Conservation (phyloP, 2,113 vertebrate genomes). For the Centropus bengalensis region DNA sequence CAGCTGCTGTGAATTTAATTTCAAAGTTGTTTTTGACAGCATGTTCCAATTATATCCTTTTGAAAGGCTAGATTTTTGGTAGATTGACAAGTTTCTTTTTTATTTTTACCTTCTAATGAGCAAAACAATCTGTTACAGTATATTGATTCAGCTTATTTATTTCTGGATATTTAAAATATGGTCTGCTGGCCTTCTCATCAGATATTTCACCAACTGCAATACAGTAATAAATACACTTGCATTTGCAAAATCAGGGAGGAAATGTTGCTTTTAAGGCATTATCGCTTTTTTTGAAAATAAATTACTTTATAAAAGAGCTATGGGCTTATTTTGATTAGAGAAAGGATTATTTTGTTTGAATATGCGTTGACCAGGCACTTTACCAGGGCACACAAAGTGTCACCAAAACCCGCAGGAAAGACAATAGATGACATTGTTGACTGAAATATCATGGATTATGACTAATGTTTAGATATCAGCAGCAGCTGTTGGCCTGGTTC, state of each 20-base stretch:
- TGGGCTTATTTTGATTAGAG: background rate
- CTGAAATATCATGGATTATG: background rate
- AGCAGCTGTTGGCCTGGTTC: background rate
- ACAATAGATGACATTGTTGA: background rate
- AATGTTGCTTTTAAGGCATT: background rate
- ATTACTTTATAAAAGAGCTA: background rate
- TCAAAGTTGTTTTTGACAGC: slow-evolving; percentile 62
- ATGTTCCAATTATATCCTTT: slow-evolving; percentile 67
- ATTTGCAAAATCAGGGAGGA: background rate
- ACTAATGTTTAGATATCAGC: background rate
- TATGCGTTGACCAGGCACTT: background rate
- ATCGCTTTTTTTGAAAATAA: background rate
- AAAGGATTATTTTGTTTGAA: background rate
- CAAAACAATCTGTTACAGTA: slow-evolving; percentile 66
- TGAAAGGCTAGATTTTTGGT: slow-evolving; percentile 63
- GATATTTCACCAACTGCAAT: background rate
- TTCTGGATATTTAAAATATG: slow-evolving; percentile 42
- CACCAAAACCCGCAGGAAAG: background rate
- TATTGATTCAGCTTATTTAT: slow-evolving; percentile 62
- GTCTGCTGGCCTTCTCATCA: background rate
- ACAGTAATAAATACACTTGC: background rate
- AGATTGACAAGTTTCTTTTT: slow-evolving; percentile 66
- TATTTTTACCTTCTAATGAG: slow-evolving; percentile 67
- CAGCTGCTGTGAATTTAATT: slow-evolving; percentile 68
- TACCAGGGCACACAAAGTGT: background rate